Evolutionary conservation across 2,888 invertebrate genomes (phyloP), one percentile per base, ranked within the genome.

Genomic region (Limnephilus rhombicus): DNA sequence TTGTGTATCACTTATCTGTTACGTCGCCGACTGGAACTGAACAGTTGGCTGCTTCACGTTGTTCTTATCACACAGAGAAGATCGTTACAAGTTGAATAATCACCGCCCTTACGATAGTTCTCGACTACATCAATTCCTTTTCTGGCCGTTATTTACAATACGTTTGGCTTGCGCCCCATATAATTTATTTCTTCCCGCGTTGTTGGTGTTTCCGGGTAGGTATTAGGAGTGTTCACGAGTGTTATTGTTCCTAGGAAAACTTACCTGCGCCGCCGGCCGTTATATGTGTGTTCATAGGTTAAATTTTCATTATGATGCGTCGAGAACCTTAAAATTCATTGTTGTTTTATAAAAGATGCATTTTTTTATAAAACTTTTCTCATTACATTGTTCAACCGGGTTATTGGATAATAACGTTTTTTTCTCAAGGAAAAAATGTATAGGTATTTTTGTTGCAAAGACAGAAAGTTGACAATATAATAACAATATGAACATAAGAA

Each of bases 121-220:
- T 37, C 34, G 53, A n/a, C 90, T 80, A 89, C 90, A 90, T 85
- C 90, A 90, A 90, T 85, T 83, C 85, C 90, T 31, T 82, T 49
- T 85, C 85, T 90, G 68, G 85, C n/a, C 91, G 89, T 91, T 91
- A 91, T 91, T 91, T 91, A 88, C 91, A 91, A 91, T 91, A 89
- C 91, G 88, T 91, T 91, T 81, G 89, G 13, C 89, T 83, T 85
- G 89, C 53, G 83, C 85, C 49, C 89, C 83, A 80, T 53, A 89
- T 85, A 89, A 91, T 82, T 91, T 89, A 89, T 89, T 91, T 41
- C 83, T 88, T 91, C 83, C 91, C 41, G 90, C 11, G 68, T 68
- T 68, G 24, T 24, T n/a, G 68, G 68, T 68, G 68, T 68, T 68
- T 68, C 68, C 68, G 68, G 68, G 24, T 24, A 9, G 68, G 68